Evolutionary conservation across 2,113 vertebrate species (phyloP).

Genomic region (Tricholaema leucomelas): DNA sequence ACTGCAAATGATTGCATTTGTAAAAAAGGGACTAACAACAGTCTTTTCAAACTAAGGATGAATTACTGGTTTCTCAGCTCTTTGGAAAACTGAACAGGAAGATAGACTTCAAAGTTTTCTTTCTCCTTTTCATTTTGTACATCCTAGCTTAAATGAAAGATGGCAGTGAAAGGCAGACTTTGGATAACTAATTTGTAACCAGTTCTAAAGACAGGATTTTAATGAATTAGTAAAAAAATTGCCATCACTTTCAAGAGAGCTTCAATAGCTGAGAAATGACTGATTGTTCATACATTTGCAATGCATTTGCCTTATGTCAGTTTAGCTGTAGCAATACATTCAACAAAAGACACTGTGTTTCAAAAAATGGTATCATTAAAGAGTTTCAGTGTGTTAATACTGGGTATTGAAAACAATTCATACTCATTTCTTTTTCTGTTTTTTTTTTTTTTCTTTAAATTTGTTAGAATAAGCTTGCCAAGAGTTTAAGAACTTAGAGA

Average conservation of each 20-base stretch:
- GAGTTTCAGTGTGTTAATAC: neutral
- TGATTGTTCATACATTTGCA: neutral
- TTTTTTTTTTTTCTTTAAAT: neutral
- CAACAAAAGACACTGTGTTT: neutral
- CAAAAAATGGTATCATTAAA: neutral
- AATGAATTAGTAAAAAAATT: neutral
- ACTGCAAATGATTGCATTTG: neutral
- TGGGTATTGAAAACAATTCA: neutral
- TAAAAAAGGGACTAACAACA: neutral
- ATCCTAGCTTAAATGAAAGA: neutral
- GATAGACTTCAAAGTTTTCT: neutral
- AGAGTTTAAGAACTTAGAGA: neutral
- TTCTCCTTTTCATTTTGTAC: neutral
- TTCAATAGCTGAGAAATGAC: neutral
- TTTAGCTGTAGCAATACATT: neutral
- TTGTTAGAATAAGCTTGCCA: neutral
- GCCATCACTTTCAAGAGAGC: neutral
- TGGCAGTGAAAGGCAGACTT: neutral
- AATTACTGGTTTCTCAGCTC: neutral
- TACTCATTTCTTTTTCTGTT: neutral
- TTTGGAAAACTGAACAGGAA: neutral
- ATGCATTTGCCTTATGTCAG: fast-evolving
- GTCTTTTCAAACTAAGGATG: neutral
- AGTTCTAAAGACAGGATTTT: neutral
- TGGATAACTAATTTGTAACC: neutral